Evolutionary conservation across 2,797 vertebrate species (phyloP), one percentile per base, ranked within the genome.

Genomic region (Trachurus trachurus): DNA sequence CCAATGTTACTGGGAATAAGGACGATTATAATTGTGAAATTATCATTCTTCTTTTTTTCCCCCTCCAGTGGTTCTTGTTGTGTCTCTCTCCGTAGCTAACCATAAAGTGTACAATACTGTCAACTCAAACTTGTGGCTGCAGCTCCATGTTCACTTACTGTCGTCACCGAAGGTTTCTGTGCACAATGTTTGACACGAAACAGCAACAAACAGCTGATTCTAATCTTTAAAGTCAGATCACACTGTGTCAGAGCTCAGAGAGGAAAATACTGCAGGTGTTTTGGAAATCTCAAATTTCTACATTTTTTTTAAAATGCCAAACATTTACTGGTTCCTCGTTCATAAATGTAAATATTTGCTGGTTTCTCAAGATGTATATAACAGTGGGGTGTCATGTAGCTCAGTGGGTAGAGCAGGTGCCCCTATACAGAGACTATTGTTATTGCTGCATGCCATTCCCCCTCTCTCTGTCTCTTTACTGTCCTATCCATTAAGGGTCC

Each of bases 1-100:
- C 62, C 52, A 59, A 83, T 21, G 12, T 73, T 61, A 67, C 21
- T 13, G 37, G 47, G 9, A 61, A 66, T 50, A 59, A 71, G 70
- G 56, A 64, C n/a, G 1, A n/a, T 78, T 62, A n/a, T 50, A 47
- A 60, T 12, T 0, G 44, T 44, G 19, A 56, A 73, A 61, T 49
- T 45, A 11, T 9, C 2, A 8, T 19, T 52, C 29, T 52, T 52
- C 8, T 12, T 37, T 34, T 12, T 16, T 5, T 3, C 1, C 5
- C 34, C 1, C 9, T 39, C 31, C 45, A 65, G 10, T 40, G 45
- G 16, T 52, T 69, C 22, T 47, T 10, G 6, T 4, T 37, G 2
- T 37, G 17, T 34, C 11, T 16, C 11, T 54, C 22, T 53, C 1
- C 2, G 54, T 34, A 49, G 16, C 21, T 56, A 9, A 12, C 7